Evolutionary conservation across 2,113 vertebrate species (phyloP).

Genomic region (Pica pica): DNA sequence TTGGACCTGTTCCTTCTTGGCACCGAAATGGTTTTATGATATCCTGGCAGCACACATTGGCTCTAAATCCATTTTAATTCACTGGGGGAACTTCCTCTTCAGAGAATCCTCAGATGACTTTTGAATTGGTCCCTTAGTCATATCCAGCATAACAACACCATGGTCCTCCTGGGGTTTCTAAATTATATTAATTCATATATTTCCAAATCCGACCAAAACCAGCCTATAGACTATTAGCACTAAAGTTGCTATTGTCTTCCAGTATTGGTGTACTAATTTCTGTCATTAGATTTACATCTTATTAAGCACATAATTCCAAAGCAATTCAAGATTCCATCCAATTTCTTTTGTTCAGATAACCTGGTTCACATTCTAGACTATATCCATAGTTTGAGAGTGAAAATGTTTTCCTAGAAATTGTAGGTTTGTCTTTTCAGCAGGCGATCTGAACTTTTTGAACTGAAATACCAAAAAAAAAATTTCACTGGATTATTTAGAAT

Average conservation of each 20-base stretch:
- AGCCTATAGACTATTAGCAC: background rate
- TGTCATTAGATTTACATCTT: background rate
- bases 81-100: background rate
- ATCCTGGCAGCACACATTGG: background rate
- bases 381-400: background rate
- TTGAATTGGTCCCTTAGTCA: background rate
- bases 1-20: background rate
- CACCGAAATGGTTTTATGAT: background rate
- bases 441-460: background rate
- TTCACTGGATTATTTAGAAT: background rate
- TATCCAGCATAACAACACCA: background rate
- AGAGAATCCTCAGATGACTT: background rate
- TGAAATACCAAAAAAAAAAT: background rate
- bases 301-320: background rate
- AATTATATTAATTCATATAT: background rate
- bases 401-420: background rate
- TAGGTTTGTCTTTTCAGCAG: background rate
- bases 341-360: background rate
- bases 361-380: background rate
- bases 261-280: background rate
- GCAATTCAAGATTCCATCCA: background rate
- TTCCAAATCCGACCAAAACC: background rate
- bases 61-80: background rate
- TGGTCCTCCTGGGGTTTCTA: background rate
- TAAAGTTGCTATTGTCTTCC: background rate